Conservation (phyloP, 2,888 invertebrate genomes). For the Tenthredo mesomela region DNA sequence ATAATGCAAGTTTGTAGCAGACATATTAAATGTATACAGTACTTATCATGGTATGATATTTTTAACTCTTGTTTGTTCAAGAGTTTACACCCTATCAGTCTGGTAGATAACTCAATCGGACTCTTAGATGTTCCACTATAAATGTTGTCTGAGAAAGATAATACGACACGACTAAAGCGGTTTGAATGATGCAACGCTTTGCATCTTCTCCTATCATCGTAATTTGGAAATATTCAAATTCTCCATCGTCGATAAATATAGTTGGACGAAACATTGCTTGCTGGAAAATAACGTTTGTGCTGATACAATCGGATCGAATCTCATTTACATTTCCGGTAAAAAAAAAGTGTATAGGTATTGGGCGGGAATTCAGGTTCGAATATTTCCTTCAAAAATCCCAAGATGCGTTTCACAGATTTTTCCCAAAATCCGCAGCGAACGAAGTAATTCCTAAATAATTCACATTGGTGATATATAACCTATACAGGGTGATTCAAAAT, state of each 20-base stretch:
- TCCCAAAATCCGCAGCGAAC: not conserved
- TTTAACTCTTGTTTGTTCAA: conserved; percentile 33
- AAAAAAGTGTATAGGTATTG: too few species aligned
- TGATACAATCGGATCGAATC: not conserved
- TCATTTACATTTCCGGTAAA: not conserved
- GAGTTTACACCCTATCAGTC: conserved; percentile 20
- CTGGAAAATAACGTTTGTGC: not conserved
- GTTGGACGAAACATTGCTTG: not conserved
- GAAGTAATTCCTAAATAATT: not conserved
- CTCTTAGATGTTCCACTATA: conserved; percentile 14
- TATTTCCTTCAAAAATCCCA: not conserved
- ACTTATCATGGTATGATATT: conserved; percentile 23
- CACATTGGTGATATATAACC: not conserved
- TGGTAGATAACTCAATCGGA: not conserved
- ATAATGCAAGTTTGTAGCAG: not conserved
- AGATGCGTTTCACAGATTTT: not conserved
- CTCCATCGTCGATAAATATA: not conserved
- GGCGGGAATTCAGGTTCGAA: not conserved
- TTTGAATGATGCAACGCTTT: not conserved
- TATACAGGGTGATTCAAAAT: too few species aligned
- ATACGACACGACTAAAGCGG: not conserved
- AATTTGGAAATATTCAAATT: not conserved
- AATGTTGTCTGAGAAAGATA: conserved; percentile 4
- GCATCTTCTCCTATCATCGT: not conserved
- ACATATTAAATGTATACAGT: not conserved